Conservation (phyloP, 1,140 invertebrate species). For the Mercenaria mercenaria region DNA sequence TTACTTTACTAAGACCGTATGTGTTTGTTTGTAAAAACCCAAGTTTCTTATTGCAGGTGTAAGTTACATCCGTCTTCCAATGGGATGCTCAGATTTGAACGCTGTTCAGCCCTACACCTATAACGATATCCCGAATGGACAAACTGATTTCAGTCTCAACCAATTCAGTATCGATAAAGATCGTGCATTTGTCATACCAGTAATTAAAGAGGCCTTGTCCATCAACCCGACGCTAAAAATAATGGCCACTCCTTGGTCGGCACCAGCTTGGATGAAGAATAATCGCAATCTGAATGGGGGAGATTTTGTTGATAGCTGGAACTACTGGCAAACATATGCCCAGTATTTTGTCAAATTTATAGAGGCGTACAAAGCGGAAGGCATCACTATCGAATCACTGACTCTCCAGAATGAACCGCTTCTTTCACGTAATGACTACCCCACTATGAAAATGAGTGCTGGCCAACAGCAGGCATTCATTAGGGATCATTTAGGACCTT, state of each 20-base stretch:
- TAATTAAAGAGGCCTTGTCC: constrained; percentile 70
- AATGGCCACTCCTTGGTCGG: constrained; percentile 73
- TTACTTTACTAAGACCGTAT: no score
- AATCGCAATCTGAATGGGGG: constrained; percentile 67
- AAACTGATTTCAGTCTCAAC: constrained; percentile 69
- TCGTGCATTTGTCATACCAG: constrained; percentile 70
- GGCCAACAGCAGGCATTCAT: constrained; percentile 63
- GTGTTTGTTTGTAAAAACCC: no score
- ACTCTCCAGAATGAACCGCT: constrained; percentile 77
- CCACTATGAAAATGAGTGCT: constrained; percentile 57
- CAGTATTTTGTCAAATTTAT: constrained; percentile 73
- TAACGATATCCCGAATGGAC: constrained; percentile 55
- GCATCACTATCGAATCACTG: constrained; percentile 70
- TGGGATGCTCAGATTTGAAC: constrained; percentile 71
- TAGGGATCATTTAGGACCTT: constrained; percentile 70
- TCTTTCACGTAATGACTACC: constrained; percentile 64
- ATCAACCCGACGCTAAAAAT: constrained; percentile 73
- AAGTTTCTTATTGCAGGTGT: constrained; percentile 46
- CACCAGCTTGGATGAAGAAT: constrained; percentile 77
- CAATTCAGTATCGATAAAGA: constrained; percentile 76
- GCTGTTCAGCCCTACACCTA: constrained; percentile 71
- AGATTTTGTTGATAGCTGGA: constrained; percentile 48
- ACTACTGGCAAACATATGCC: constrained; percentile 68
- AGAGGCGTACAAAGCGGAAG: constrained; percentile 70
- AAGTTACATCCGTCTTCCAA: constrained; percentile 69